A percentile compares a stretch with the other conserved stretches of the same genome.
These are phyloP conservation scores for Gasterosteus aculeatus DNA, from an alignment of 2,113 vertebrate species.

Conservation along the genomic window DNA sequence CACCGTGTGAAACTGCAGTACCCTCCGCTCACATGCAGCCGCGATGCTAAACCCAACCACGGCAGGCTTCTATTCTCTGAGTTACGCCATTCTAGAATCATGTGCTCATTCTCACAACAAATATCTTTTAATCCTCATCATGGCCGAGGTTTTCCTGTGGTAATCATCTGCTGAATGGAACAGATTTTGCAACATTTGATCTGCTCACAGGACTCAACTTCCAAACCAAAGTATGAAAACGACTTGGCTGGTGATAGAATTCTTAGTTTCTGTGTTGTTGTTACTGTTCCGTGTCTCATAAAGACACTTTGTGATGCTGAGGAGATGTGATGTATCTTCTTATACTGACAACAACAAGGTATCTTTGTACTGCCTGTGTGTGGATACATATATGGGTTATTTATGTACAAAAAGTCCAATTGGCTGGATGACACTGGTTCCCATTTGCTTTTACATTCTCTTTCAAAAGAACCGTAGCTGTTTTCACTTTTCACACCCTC, in stretches of 20 bases:
- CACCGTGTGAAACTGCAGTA: too few species aligned
- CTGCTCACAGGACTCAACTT: neutral
- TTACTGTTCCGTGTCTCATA: constrained; percentile 39
- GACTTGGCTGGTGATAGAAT: neutral
- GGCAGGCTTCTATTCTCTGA: neutral
- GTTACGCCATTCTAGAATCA: neutral
- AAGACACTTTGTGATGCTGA: constrained; percentile 57
- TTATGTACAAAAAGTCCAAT: neutral
- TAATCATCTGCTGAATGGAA: neutral
- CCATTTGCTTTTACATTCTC: neutral
- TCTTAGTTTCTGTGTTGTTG: constrained; percentile 3
- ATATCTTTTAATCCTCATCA: neutral
- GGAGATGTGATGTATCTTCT: constrained; percentile 29
- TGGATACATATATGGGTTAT: neutral
- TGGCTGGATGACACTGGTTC: neutral
- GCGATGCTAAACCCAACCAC: neutral
- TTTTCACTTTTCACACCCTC: neutral
- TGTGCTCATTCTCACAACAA: neutral
- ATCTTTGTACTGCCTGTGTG: neutral
- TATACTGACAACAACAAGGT: constrained; percentile 20
- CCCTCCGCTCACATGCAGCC: too few species aligned
- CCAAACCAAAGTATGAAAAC: neutral
- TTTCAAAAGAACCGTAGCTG: neutral
- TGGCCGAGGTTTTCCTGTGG: neutral
- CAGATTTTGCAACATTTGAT: neutral